A percentile compares a stretch with the other conserved stretches of the same genome.
These are phyloP conservation scores for Paelopatides confundens DNA, from an alignment of 53 echinoderm and acorn worm genomes.

Conservation along the genomic window DNA sequence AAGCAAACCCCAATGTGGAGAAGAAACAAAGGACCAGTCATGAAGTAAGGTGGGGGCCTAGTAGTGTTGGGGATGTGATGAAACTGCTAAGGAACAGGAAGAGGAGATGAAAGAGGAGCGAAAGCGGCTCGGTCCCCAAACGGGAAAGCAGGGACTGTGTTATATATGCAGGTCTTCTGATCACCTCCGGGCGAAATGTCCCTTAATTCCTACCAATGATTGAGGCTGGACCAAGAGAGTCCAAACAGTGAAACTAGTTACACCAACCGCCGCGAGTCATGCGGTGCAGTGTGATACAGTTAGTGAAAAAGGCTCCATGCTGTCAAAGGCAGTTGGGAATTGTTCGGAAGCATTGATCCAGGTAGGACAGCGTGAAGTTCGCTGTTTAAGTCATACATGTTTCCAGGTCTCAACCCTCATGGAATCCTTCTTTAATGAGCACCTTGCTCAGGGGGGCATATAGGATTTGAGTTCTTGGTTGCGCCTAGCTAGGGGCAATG, in stretches of 20 bases:
- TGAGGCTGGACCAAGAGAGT: background rate
- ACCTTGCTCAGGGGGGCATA: slow-evolving; percentile 53
- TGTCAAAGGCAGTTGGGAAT: slow-evolving; percentile 62
- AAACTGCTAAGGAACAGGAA: background rate
- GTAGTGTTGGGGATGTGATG: background rate
- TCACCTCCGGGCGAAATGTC: slow-evolving; percentile 7
- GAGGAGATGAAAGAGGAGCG: background rate
- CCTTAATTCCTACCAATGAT: background rate
- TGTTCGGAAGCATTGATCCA: slow-evolving; percentile 51
- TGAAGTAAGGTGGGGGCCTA: background rate
- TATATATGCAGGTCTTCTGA: background rate
- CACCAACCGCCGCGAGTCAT: slow-evolving; percentile 62
- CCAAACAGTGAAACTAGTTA: slow-evolving; percentile 56
- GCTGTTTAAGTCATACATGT: slow-evolving; percentile 74
- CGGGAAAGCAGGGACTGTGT: background rate
- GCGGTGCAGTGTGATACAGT: slow-evolving; percentile 31
- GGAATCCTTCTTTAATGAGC: slow-evolving; percentile 66
- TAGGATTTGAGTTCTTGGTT: slow-evolving; percentile 61
- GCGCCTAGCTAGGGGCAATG: slow-evolving; percentile 64
- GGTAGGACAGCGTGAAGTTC: slow-evolving; percentile 46
- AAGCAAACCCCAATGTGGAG: background rate
- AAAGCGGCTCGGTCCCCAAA: background rate
- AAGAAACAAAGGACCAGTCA: background rate
- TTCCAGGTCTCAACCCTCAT: slow-evolving; percentile 83
- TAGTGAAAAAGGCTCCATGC: slow-evolving; percentile 52